Percentiles rank a stretch among this genome's conserved stretches.
Evolutionary conservation across 2,113 vertebrate genomes (phyloP).

Genomic region (Camarhynchus parvulus): DNA sequence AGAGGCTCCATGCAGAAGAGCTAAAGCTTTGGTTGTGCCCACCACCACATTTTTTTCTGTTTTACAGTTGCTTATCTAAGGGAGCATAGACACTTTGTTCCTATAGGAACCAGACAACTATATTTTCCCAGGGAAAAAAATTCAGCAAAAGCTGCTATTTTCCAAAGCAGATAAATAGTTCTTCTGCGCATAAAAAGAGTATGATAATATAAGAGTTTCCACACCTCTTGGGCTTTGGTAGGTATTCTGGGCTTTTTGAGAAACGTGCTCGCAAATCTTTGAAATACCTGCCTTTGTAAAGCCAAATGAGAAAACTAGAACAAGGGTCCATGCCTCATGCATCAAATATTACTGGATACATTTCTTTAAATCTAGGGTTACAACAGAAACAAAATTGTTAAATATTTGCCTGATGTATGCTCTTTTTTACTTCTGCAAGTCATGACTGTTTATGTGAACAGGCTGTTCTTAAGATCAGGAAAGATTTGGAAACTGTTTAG

Average conservation of each 20-base stretch:
- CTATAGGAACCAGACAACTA: neutral
- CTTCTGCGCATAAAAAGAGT: neutral
- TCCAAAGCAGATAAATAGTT: neutral
- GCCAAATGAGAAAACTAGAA: neutral
- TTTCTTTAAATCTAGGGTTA: neutral
- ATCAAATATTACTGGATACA: neutral
- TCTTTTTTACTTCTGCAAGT: neutral
- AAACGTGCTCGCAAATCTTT: neutral
- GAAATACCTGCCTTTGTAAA: neutral
- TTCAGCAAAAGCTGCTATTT: neutral
- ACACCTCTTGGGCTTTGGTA: neutral
- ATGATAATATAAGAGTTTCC: neutral
- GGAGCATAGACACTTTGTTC: neutral
- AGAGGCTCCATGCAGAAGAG: neutral
- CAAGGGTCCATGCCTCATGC: neutral
- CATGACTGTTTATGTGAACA: neutral
- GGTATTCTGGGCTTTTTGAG: neutral
- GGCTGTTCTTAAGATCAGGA: neutral
- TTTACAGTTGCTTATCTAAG: neutral
- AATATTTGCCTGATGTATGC: neutral
- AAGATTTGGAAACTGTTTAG: neutral
- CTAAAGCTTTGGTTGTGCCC: neutral
- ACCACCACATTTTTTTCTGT: neutral
- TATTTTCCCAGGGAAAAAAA: neutral
- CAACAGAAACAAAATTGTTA: neutral